Conservation (phyloP, 2,888 invertebrate species). For the Apotomis betuletana region DNA sequence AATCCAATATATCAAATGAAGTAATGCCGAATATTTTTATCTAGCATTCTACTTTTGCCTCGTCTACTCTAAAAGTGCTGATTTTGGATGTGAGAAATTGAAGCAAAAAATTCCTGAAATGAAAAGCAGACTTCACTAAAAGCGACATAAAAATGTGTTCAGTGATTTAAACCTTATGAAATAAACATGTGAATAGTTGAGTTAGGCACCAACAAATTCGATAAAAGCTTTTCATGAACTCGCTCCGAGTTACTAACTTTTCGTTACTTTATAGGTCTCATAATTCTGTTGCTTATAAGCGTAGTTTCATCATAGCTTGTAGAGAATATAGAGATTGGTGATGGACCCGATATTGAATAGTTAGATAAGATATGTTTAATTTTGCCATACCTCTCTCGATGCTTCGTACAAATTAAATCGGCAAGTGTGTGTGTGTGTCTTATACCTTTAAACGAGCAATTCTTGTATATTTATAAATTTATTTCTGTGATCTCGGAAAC, state of each 20-base stretch:
- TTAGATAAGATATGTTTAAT: too few relatives aligned
- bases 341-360: too few relatives aligned
- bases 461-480: too few relatives aligned
- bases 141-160: conserved; percentile 17
- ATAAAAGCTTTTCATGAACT: conserved; percentile 15
- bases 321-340: conserved; percentile 22
- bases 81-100: not conserved
- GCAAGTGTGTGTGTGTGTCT: too few relatives aligned
- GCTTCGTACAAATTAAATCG: too few relatives aligned
- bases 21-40: not conserved
- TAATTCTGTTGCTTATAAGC: conserved; percentile 10
- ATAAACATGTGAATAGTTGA: conserved; percentile 10
- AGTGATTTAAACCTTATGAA: conserved; percentile 13
- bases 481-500: too few relatives aligned
- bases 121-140: not conserved
- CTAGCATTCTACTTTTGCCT: not conserved
- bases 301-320: not conserved
- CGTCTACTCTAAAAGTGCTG: not conserved
- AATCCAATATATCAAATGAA: not conserved
- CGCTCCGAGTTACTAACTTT: conserved; percentile 1
- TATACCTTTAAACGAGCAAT: too few relatives aligned
- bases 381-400: too few relatives aligned
- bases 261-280: conserved; percentile 8
- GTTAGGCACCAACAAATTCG: conserved; percentile 17
- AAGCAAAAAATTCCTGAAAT: not conserved